These are phyloP conservation scores for Dryadula phaetusa DNA, from an alignment of 2,888 invertebrate genomes.

Conservation along the genomic window DNA sequence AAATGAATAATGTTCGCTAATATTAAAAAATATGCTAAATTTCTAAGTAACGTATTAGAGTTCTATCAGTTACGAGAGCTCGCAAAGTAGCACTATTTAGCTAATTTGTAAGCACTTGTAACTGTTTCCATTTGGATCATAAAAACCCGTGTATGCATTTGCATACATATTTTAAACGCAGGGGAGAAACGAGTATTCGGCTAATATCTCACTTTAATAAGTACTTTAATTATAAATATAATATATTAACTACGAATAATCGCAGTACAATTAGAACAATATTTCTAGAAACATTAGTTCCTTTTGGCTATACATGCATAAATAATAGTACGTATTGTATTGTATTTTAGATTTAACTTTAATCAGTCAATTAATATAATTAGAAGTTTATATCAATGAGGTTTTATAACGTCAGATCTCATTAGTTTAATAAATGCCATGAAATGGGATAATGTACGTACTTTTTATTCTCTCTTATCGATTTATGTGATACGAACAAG, in stretches of 20 bases:
- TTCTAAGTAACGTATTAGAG: too few species aligned
- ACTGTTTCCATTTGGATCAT: too few species aligned
- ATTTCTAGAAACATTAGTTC: background rate
- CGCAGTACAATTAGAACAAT: conserved; percentile 3
- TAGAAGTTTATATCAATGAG: background rate
- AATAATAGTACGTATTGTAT: background rate
- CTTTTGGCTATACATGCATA: background rate
- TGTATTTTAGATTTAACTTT: background rate
- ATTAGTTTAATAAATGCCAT: background rate
- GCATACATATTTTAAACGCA: too few species aligned
- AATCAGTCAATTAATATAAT: background rate
- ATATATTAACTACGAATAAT: background rate
- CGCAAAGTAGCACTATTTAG: too few species aligned
- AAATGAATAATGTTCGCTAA: too few species aligned
- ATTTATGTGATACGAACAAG: background rate
- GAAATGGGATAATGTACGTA: background rate
- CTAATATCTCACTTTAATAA: background rate
- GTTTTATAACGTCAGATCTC: conserved; percentile 4
- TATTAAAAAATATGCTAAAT: too few species aligned
- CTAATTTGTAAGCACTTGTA: too few species aligned
- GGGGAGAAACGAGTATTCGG: too few species aligned
- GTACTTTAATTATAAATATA: background rate
- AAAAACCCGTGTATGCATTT: too few species aligned
- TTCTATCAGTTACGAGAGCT: too few species aligned
- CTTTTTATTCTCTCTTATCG: background rate